These are phyloP conservation scores for Aramus guarauna DNA, from an alignment of 2,113 vertebrate species.

Conservation along the genomic window DNA sequence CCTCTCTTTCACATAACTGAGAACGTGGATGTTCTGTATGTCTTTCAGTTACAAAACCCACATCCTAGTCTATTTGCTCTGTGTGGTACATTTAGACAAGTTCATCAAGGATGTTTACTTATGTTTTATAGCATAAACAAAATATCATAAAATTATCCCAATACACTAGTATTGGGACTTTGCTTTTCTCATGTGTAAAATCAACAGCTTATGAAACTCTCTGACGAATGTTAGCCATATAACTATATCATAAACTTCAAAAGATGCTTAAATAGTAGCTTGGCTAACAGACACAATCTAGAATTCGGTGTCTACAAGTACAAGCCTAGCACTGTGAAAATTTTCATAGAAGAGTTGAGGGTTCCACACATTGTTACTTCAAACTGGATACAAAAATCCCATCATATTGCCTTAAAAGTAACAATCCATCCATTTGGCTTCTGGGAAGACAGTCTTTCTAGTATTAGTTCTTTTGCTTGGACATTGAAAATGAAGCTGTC, in stretches of 20 bases:
- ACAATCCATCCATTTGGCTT: background rate
- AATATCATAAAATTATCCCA: background rate
- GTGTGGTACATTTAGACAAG: background rate
- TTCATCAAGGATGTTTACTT: background rate
- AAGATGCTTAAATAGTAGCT: background rate
- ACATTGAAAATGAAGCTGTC: background rate
- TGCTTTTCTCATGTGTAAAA: background rate
- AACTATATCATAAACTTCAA: background rate
- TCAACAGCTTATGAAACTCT: background rate
- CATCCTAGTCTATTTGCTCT: background rate
- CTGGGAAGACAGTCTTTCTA: background rate
- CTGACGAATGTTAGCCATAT: no score
- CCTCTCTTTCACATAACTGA: background rate
- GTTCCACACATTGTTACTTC: background rate
- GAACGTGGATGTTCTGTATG: background rate
- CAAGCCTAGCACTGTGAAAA: background rate
- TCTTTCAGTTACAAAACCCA: background rate
- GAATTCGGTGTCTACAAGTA: background rate
- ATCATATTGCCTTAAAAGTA: background rate
- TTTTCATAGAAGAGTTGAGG: background rate
- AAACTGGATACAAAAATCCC: background rate
- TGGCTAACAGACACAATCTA: background rate
- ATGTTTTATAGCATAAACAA: background rate
- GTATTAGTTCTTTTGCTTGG: background rate
- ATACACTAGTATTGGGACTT: background rate